These are phyloP conservation scores for Labeo catla DNA, from an alignment of 2,113 vertebrate genomes.

Conservation along the genomic window DNA sequence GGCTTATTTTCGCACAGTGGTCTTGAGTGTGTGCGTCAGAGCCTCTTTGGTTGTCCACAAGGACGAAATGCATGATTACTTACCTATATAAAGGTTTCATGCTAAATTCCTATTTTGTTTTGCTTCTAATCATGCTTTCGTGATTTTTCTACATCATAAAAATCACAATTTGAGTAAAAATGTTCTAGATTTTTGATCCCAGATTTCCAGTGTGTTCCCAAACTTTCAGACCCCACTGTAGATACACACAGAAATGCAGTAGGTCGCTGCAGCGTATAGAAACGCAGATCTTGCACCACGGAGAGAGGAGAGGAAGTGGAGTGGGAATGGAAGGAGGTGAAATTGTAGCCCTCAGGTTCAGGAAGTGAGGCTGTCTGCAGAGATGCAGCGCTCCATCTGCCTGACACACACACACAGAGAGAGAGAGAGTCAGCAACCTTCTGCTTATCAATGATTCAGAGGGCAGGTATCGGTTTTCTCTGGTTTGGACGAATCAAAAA, in stretches of 20 bases:
- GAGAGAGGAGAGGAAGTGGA: constrained; percentile 9
- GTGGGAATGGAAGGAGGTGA: constrained; percentile 21
- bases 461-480: constrained; percentile 57
- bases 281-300: constrained; percentile 11
- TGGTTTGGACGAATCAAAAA: constrained; percentile 45
- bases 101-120: background rate
- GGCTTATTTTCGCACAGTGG: constrained; percentile 45
- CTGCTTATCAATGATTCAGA: constrained; percentile 63
- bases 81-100: constrained; percentile 4
- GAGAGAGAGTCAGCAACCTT: constrained; percentile 58
- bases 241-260: constrained; percentile 7
- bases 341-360: constrained; percentile 48
- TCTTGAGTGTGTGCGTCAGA: constrained; percentile 25
- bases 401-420: constrained; percentile 38
- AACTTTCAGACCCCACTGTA: background rate
- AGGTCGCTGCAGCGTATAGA: background rate
- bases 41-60: constrained; percentile 7
- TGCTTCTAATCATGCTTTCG: background rate
- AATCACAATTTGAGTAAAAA: background rate
- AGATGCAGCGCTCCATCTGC: constrained; percentile 18
- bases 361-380: constrained; percentile 53
- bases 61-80: constrained; percentile 3
- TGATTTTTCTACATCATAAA: background rate
- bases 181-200: background rate
- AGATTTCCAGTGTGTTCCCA: background rate